Percentiles rank a stretch among this genome's conserved stretches.
Evolutionary conservation across 1,140 invertebrate species (phyloP).

Genomic region (Aphaenogaster rudis): DNA sequence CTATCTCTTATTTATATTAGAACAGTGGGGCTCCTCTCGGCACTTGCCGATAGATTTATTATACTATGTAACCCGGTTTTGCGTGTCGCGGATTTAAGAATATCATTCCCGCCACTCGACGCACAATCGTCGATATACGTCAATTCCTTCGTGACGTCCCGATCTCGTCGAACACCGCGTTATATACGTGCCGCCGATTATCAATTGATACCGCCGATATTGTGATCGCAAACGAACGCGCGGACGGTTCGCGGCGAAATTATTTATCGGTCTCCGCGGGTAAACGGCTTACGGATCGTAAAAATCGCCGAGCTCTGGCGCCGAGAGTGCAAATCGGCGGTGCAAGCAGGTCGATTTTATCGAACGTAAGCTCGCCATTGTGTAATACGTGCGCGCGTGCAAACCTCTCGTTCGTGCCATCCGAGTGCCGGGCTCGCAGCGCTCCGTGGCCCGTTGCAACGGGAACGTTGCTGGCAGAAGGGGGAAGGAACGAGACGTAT

Average conservation of each 20-base stretch:
- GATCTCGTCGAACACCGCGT: not conserved
- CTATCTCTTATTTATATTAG: not conserved
- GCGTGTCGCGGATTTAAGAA: not conserved
- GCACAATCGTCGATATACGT: not conserved
- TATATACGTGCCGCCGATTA: conserved; percentile 1
- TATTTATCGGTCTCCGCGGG: conserved; percentile 38
- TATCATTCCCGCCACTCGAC: not conserved
- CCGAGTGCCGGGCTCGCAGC: not conserved
- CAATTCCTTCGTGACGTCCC: not conserved
- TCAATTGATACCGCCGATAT: conserved; percentile 45
- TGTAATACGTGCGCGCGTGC: conserved; percentile 15
- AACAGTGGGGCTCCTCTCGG: not conserved
- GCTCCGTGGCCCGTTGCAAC: conserved; percentile 29
- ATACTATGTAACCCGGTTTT: conserved; percentile 22
- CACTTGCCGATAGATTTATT: conserved; percentile 22
- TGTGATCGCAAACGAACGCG: not conserved
- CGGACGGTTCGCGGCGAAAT: conserved; percentile 9
- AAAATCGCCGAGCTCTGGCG: not conserved
- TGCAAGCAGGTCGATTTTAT: conserved; percentile 60
- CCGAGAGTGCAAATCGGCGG: conserved; percentile 24
- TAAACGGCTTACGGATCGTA: conserved; percentile 37
- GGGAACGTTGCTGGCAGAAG: conserved; percentile 46
- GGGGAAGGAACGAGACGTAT: conserved; percentile 77
- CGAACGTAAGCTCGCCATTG: conserved; percentile 49
- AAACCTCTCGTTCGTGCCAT: conserved; percentile 9